Evolutionary conservation across 1,140 invertebrate genomes (phyloP).

Genomic region (Aphidius ervi): DNA sequence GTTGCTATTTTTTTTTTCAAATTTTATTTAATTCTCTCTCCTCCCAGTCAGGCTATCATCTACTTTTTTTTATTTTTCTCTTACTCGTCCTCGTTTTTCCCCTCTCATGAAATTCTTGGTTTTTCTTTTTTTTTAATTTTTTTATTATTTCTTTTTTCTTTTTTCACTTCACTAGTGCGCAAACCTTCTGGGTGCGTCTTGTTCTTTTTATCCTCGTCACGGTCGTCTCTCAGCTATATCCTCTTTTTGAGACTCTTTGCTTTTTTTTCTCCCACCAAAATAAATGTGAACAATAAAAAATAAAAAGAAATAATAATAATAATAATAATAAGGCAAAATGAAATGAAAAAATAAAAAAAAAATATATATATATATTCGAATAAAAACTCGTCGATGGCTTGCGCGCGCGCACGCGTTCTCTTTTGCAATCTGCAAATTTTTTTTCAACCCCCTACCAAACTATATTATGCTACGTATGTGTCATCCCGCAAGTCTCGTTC

Average conservation of each 20-base stretch:
- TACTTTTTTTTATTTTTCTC: slow-evolving; percentile 13
- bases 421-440: slow-evolving; percentile 22
- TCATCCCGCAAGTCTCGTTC: slow-evolving; percentile 20
- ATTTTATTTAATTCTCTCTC: too few species aligned
- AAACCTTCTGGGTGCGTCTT: slow-evolving; percentile 13
- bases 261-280: slow-evolving; percentile 17
- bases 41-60: background rate
- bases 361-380: too few species aligned
- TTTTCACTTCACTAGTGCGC: slow-evolving; percentile 12
- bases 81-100: slow-evolving; percentile 18
- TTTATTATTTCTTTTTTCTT: slow-evolving; percentile 7
- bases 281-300: background rate
- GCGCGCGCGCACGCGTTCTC: slow-evolving; percentile 26
- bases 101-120: slow-evolving; percentile 27
- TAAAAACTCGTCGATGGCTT: background rate
- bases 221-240: slow-evolving; percentile 24
- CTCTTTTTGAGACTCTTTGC: slow-evolving; percentile 13
- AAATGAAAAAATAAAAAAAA: too few species aligned
- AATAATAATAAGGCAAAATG: too few species aligned
- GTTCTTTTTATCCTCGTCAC: slow-evolving; percentile 25
- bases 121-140: slow-evolving; percentile 2
- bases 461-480: slow-evolving; percentile 14
- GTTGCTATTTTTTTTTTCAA: too few species aligned
- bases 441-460: slow-evolving; percentile 19
- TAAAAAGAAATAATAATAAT: too few species aligned